Evolutionary conservation across 1,140 invertebrate genomes (phyloP).

Genomic region (Penaeus vannamei): DNA sequence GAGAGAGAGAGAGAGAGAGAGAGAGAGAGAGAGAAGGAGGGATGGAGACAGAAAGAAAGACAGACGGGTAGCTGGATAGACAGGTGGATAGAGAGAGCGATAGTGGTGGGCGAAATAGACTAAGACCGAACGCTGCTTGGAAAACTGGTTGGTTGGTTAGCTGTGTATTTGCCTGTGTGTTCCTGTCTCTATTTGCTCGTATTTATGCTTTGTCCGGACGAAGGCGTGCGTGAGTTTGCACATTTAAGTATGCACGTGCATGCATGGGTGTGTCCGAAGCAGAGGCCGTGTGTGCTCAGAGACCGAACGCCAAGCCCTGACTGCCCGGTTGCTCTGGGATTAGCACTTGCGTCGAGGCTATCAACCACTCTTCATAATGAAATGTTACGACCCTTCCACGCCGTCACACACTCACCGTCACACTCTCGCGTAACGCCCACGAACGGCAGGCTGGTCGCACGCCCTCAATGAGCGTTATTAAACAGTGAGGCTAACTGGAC

Average conservation of each 20-base stretch:
- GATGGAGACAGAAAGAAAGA: neutral
- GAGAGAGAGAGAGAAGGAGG: neutral
- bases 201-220: neutral
- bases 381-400: too few relatives aligned
- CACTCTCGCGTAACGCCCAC: too few relatives aligned
- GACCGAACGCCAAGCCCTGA: too few relatives aligned
- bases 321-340: too few relatives aligned
- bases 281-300: neutral
- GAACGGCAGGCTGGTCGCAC: too few relatives aligned
- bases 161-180: neutral
- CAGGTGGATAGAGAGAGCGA: neutral
- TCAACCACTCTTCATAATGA: too few relatives aligned
- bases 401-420: too few relatives aligned
- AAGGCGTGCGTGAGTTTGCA: neutral
- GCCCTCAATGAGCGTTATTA: too few relatives aligned
- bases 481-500: too few relatives aligned
- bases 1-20: constrained; percentile 18
- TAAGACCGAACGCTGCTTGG: too few relatives aligned
- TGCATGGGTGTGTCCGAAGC: constrained; percentile 3
- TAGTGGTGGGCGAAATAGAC: neutral
- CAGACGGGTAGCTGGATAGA: neutral
- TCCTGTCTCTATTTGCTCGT: neutral
- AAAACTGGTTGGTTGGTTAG: too few relatives aligned
- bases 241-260: constrained; percentile 26
- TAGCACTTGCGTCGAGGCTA: too few relatives aligned